Conservation (phyloP, 2,797 vertebrate genomes). For the Podargus strigoides region DNA sequence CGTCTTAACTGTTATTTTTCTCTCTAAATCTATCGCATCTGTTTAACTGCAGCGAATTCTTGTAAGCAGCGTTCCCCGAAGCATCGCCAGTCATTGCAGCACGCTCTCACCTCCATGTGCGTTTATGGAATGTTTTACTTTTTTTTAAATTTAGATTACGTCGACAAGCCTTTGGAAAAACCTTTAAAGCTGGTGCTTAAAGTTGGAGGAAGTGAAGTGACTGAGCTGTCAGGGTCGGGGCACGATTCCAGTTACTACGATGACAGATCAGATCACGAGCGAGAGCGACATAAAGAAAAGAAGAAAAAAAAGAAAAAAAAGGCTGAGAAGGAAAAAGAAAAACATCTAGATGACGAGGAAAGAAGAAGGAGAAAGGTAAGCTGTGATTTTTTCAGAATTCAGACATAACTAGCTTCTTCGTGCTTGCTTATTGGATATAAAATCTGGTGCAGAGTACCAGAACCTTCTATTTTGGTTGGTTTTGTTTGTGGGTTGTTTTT, state of each 20-base stretch:
- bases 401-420: not conserved
- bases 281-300: conserved; percentile 93
- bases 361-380: conserved; percentile 90
- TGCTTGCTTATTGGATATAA: not conserved
- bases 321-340: conserved; percentile 93
- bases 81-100: not conserved
- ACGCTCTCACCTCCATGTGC: fast-evolving
- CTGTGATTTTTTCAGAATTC: not conserved
- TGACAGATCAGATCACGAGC: conserved; percentile 92
- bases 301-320: conserved; percentile 99
- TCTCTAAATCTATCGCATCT: fast-evolving
- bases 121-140: not conserved
- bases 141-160: conserved; percentile 77
- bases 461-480: no score
- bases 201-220: conserved; percentile 95
- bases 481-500: no score
- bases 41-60: not conserved
- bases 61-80: not conserved
- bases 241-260: conserved; percentile 98
- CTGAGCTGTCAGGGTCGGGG: conserved; percentile 92
- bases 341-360: conserved; percentile 90
- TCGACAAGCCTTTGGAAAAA: conserved; percentile 91
- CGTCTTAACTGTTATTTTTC: not conserved
- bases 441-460: not conserved
- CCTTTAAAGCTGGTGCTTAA: conserved; percentile 94